Evolutionary conservation across 2,113 vertebrate genomes (phyloP).

Genomic region (Prunella himalayana): DNA sequence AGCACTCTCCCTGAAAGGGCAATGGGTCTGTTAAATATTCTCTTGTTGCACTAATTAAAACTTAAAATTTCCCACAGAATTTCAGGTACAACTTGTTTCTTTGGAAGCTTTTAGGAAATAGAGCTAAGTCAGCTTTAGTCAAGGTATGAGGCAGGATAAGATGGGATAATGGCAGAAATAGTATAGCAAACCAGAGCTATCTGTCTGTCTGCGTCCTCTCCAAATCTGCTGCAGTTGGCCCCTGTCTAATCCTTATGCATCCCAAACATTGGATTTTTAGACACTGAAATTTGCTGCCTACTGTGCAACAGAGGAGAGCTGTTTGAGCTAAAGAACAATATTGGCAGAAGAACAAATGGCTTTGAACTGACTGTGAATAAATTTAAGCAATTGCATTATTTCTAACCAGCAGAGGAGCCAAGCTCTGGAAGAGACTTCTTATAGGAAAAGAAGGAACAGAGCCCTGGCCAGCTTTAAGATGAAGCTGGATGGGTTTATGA

Average conservation of each 20-base stretch:
- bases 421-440: not conserved
- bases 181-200: not conserved
- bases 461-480: not conserved
- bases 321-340: slow-evolving; percentile 13
- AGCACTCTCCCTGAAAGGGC: not conserved
- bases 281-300: not conserved
- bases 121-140: not conserved
- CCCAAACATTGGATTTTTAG: not conserved
- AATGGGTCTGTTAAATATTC: not conserved
- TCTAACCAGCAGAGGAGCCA: not conserved
- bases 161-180: not conserved
- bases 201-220: not conserved
- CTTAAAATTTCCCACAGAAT: not conserved
- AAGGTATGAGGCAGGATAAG: not conserved
- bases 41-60: not conserved
- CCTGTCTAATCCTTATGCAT: not conserved
- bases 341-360: slow-evolving; percentile 42
- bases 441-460: slow-evolving; percentile 20
- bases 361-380: slow-evolving; percentile 41
- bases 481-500: slow-evolving; percentile 11
- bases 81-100: not conserved
- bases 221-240: not conserved
- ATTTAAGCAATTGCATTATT: slow-evolving; percentile 44
- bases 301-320: not conserved
- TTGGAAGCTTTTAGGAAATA: not conserved